Conservation (phyloP, 2,888 invertebrate species). For the Podotricha telesiphe region DNA sequence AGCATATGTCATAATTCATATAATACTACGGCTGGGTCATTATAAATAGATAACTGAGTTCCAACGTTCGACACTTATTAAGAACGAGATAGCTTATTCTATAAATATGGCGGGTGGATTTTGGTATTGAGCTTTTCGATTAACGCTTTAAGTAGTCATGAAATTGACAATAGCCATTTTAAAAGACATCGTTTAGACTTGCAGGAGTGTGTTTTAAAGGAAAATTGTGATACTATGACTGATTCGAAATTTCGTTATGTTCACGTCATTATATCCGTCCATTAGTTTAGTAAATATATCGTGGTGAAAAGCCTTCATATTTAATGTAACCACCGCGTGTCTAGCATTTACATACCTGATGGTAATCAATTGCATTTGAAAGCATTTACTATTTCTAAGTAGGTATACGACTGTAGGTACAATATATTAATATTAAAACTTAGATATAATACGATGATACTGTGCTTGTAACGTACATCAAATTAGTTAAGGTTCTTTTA, state of each 20-base stretch:
- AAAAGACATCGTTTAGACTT: constrained; percentile 10
- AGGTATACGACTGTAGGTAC: constrained; percentile 49
- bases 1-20: constrained; percentile 85
- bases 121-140: background rate
- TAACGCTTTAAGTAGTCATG: constrained; percentile 20
- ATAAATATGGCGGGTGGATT: background rate
- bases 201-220: constrained; percentile 43
- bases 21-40: constrained; percentile 37
- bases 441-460: constrained; percentile 42
- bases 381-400: constrained; percentile 66
- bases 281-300: constrained; percentile 33
- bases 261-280: constrained; percentile 45
- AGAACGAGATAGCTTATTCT: background rate
- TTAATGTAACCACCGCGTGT: constrained; percentile 73
- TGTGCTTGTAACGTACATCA: constrained; percentile 51
- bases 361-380: constrained; percentile 77
- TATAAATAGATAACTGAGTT: constrained; percentile 42
- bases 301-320: constrained; percentile 39
- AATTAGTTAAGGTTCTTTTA: constrained; percentile 47
- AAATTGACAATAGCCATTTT: constrained; percentile 5
- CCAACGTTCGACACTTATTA: constrained; percentile 33
- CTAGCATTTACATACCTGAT: constrained; percentile 69
- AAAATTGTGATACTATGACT: constrained; percentile 78
- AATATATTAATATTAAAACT: constrained; percentile 38
- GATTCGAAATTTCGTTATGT: constrained; percentile 53